Evolutionary conservation across 2,797 vertebrate genomes (phyloP).

Genomic region (Cetoscarus ocellatus): DNA sequence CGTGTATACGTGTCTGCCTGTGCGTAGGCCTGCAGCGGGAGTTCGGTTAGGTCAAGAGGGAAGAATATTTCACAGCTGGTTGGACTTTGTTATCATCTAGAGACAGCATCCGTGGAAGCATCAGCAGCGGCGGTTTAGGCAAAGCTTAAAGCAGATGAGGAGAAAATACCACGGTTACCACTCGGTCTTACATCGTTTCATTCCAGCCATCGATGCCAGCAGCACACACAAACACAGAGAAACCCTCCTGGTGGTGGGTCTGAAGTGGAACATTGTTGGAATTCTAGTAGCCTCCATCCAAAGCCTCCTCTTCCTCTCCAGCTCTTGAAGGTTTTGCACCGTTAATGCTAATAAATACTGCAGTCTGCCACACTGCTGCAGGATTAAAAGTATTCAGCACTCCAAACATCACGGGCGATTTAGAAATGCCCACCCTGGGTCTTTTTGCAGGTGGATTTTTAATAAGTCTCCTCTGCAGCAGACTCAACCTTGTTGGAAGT

Average conservation of each 20-base stretch:
- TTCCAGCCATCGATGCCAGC: constrained; percentile 46
- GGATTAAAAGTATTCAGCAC: constrained; percentile 21
- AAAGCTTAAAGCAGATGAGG: constrained; percentile 60
- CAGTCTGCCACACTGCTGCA: constrained; percentile 28
- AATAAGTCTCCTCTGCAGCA: not conserved
- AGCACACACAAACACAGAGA: constrained; percentile 42
- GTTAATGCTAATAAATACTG: constrained; percentile 42
- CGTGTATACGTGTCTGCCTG: constrained; percentile 48
- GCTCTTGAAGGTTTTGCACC: constrained; percentile 49
- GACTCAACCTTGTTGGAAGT: not conserved
- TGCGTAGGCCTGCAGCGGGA: constrained; percentile 21
- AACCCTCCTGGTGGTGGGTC: constrained; percentile 66
- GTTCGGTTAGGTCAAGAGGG: constrained; percentile 60
- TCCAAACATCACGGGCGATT: constrained; percentile 16
- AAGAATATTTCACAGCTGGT: constrained; percentile 87
- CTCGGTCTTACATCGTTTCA: constrained; percentile 59
- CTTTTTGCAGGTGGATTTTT: constrained; percentile 6
- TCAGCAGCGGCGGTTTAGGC: constrained; percentile 41
- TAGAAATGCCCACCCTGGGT: not conserved
- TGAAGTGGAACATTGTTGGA: constrained; percentile 72
- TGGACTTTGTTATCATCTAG: constrained; percentile 75
- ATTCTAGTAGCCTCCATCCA: constrained; percentile 61
- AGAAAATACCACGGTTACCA: constrained; percentile 66
- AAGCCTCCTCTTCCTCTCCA: constrained; percentile 57
- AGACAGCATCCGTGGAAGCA: constrained; percentile 54